Evolutionary conservation across 2,797 vertebrate genomes (phyloP), one percentile per base, ranked within the genome.

Genomic region (Myioborus miniatus): DNA sequence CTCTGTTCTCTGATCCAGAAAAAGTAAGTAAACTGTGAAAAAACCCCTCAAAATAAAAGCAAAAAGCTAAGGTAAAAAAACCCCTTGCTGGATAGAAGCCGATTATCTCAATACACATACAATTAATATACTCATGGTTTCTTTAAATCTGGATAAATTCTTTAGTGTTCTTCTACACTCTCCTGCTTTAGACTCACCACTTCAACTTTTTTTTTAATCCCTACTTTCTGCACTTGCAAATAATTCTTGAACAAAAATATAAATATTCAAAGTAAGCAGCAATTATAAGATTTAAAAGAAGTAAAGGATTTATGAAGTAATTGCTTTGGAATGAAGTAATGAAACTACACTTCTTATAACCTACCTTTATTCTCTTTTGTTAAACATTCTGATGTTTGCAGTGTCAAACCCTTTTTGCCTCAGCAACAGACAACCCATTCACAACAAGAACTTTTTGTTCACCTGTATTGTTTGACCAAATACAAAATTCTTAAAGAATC

Each of bases 1-100:
- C 41, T 56, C 8, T 76, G 14, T 70, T 74, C 29, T 39, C 30
- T 37, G 8, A 55, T 16, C 4, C 23, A 81, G 32, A 46, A 71
- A 80, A 77, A 92, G 60, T 2, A 59, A 49, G 68, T 2, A 55
- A 49, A 59, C 1, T 3, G 21, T 23, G 27, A 24, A 62, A 55
- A 50, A 72, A 8, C 0, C 0, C 0, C 4, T 3, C 37, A 43
- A 53, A 69, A 49, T 3, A 32, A 18, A 39, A 79, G 8, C 8
- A 46, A 77, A 75, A 74, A 63, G 2, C 27, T 18, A 6, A 87
- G 39, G 23, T 23, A 3, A 87, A 58, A 60, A 67, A 19, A 0
- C 0, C 1, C 15, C 12, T 9, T 8, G 1, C 8, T 30, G 56
- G 44, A 46, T 22, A 62, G 23, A 86, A 83, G 11, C 6, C 17